Conservation (phyloP, 2,797 vertebrate genomes). For the Hapalemur alaotrensis region DNA sequence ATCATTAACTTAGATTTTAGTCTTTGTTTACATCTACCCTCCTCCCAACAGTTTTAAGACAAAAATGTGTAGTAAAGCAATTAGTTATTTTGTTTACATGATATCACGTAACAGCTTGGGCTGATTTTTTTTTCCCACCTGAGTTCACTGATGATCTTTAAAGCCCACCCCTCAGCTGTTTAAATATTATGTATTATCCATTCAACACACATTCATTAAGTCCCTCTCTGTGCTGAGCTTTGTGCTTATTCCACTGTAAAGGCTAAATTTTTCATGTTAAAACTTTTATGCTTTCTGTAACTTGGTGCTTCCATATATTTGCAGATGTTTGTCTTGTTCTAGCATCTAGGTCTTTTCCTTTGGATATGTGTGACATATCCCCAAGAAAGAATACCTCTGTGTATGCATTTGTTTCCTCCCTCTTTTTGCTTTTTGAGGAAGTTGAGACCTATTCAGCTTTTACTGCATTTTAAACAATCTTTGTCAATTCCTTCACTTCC, state of each 20-base stretch:
- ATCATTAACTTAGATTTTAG: not conserved
- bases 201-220: not conserved
- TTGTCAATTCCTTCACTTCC: not conserved
- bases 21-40: not conserved
- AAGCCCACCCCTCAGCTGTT: not conserved
- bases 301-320: not conserved
- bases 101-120: not conserved
- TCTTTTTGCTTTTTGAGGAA: slow-evolving; percentile 12
- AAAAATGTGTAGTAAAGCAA: not conserved
- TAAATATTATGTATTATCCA: not conserved
- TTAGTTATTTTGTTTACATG: not conserved
- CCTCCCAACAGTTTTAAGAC: not conserved
- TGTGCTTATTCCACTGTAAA: not conserved
- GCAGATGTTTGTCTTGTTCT: not conserved
- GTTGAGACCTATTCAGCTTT: slow-evolving; percentile 2
- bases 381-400: not conserved
- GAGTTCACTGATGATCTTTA: not conserved
- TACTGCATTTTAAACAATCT: not conserved
- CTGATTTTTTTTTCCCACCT: not conserved
- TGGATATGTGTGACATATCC: not conserved
- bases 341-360: not conserved
- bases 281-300: not conserved
- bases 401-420: not conserved
- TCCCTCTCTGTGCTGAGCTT: not conserved
- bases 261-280: not conserved